phyloP scores from a whole-genome alignment of 2,797 vertebrate species.

The Phataginus tetradactyla region DNA sequence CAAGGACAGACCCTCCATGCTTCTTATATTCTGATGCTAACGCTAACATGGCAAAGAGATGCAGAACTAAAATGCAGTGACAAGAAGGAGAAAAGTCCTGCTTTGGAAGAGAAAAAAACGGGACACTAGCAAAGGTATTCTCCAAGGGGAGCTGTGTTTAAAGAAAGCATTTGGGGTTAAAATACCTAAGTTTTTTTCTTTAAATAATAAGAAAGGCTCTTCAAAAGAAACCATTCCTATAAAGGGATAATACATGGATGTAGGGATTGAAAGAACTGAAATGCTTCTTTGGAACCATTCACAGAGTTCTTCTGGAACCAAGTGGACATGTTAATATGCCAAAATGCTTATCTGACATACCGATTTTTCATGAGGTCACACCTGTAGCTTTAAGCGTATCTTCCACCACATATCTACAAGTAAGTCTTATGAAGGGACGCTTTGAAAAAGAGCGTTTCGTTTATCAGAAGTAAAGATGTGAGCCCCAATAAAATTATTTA shows the following conservation, averaged over 20 bases:
- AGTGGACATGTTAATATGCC: neutral
- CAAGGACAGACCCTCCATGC: neutral
- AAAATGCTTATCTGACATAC: neutral
- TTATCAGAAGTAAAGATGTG: neutral
- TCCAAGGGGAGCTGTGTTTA: neutral
- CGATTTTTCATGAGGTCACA: conserved; percentile 29
- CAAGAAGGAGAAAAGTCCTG: rapidly evolving
- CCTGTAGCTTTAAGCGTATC: neutral
- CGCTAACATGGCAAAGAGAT: rapidly evolving
- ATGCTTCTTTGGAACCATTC: neutral
- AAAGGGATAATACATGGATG: neutral
- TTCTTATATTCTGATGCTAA: neutral
- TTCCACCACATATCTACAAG: neutral
- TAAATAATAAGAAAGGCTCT: neutral
- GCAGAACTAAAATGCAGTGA: rapidly evolving
- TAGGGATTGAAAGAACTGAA: neutral
- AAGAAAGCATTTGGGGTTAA: neutral
- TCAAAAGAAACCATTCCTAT: neutral
- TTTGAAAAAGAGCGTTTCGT: neutral
- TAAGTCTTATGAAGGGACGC: neutral
- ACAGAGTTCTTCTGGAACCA: neutral
- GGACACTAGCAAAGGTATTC: neutral
- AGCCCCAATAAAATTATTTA: neutral
- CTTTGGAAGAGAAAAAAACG: neutral
- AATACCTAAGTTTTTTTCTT: neutral